phyloP scores from a whole-genome alignment of 2,888 invertebrate species.

The Drosophila prolongata region DNA sequence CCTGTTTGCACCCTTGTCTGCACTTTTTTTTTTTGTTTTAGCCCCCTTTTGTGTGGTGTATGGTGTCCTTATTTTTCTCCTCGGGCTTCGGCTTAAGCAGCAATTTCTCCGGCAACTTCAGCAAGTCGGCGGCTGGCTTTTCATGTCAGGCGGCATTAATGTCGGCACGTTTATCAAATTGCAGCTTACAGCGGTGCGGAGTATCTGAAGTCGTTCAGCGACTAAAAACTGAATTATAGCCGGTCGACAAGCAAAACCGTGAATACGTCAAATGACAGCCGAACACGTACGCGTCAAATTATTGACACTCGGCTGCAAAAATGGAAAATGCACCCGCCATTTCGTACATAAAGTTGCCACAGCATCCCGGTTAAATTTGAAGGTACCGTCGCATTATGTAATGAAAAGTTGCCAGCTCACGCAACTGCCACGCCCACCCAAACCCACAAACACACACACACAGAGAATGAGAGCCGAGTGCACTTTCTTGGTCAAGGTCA shows the following conservation, averaged over 20 bases:
- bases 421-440: conserved; percentile 50
- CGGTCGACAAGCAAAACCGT: conserved; percentile 37
- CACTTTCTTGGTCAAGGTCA: conserved; percentile 70
- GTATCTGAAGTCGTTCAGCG: conserved; percentile 18
- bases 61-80: conserved; percentile 24
- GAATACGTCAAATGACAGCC: conserved; percentile 32
- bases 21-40: neutral
- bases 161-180: conserved; percentile 72
- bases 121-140: conserved; percentile 41
- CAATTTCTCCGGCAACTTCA: conserved; percentile 33
- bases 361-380: conserved; percentile 26
- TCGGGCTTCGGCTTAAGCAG: conserved; percentile 20
- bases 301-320: conserved; percentile 36
- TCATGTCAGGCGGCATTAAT: conserved; percentile 61
- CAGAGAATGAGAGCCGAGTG: neutral
- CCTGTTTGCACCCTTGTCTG: conserved; percentile 16
- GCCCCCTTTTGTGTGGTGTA: conserved; percentile 1
- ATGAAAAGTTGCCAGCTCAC: conserved; percentile 40
- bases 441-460: conserved; percentile 1
- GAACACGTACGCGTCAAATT: conserved; percentile 47
- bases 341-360: conserved; percentile 29
- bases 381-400: conserved; percentile 45
- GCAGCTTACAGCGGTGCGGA: conserved; percentile 43
- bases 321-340: conserved; percentile 18
- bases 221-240: conserved; percentile 41